A percentile compares a stretch with the other conserved stretches of the same genome.
Conservation (phyloP, 1,140 invertebrate genomes). For the Scaptodrosophila lebanonensis region DNA sequence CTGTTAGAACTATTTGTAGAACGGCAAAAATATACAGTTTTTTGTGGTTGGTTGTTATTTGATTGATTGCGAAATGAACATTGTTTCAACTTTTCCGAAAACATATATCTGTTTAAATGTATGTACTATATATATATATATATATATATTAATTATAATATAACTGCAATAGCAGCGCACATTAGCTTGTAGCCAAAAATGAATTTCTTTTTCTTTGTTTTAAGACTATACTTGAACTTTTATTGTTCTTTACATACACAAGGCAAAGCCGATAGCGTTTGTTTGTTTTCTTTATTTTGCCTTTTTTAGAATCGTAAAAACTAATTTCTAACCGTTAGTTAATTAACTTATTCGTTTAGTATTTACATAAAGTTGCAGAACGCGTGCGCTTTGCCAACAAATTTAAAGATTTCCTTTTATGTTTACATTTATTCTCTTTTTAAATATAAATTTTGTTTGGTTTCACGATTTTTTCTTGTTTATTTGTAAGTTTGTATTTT, state of each 20-base stretch:
- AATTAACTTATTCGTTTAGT: too few relatives aligned
- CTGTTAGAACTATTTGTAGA: slow-evolving; percentile 10
- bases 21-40: slow-evolving; percentile 29
- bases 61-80: slow-evolving; percentile 9
- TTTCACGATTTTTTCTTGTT: slow-evolving; percentile 24
- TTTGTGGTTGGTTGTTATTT: slow-evolving; percentile 15
- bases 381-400: too few relatives aligned
- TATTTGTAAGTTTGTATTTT: slow-evolving; percentile 17
- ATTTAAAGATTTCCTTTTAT: background rate
- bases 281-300: background rate
- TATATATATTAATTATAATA: slow-evolving; percentile 23
- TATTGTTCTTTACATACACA: too few relatives aligned
- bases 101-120: slow-evolving; percentile 26
- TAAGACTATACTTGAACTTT: too few relatives aligned
- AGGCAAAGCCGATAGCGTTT: background rate
- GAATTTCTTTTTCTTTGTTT: too few relatives aligned
- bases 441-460: slow-evolving; percentile 48
- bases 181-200: too few relatives aligned
- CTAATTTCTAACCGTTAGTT: too few relatives aligned
- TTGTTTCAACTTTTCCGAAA: slow-evolving; percentile 13
- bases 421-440: slow-evolving; percentile 28
- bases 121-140: slow-evolving; percentile 14
- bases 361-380: too few relatives aligned
- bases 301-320: too few relatives aligned
- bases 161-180: too few relatives aligned